Evolutionary conservation across 2,797 vertebrate species (phyloP).

Genomic region (Gallinago nigripennis): DNA sequence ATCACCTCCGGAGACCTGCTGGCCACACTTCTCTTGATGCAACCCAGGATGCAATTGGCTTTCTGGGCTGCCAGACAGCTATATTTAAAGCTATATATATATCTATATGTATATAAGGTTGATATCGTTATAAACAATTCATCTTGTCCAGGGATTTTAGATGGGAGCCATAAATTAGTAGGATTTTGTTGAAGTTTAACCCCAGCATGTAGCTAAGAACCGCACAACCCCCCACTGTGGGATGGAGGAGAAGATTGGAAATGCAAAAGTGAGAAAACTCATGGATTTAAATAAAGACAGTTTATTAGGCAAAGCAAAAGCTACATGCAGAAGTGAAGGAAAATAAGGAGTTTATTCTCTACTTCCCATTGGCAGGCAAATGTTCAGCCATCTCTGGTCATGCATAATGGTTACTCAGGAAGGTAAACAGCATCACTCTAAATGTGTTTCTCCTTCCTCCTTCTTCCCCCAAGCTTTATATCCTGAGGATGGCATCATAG

Average conservation of each 20-base stretch:
- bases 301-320: not conserved
- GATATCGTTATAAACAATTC: not conserved
- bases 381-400: not conserved
- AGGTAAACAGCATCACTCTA: not conserved
- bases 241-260: not conserved
- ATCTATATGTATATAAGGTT: no score
- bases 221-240: no score
- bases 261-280: not conserved
- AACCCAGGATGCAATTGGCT: no score
- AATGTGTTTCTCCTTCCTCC: not conserved
- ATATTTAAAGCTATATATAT: no score
- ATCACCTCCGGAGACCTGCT: no score
- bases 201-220: not conserved
- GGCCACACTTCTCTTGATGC: no score
- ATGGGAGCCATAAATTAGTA: not conserved
- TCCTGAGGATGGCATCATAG: not conserved
- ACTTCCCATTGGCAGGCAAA: not conserved
- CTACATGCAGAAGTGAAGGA: not conserved
- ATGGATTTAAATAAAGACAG: not conserved
- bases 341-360: not conserved
- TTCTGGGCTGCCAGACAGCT: no score
- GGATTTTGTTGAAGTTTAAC: not conserved
- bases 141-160: not conserved
- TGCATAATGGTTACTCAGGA: not conserved
- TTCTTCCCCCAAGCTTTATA: not conserved